Evolutionary conservation across 2,888 invertebrate genomes (phyloP), one percentile per base, ranked within the genome.

Genomic region (Eristalinus sepulchralis): DNA sequence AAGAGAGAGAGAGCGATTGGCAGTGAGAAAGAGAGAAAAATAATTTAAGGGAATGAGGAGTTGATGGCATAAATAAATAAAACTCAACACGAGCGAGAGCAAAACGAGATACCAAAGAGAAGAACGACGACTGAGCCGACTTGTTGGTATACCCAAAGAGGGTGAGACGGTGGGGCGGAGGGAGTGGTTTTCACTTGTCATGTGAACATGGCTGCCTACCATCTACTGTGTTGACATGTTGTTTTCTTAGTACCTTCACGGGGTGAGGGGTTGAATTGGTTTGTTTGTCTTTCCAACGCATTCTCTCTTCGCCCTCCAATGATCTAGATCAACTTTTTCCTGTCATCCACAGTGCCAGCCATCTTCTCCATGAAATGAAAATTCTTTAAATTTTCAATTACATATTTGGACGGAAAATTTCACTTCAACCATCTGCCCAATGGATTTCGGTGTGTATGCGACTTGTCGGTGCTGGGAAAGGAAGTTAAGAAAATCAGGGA

Each of bases 111-210:
- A 47, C 47, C 47, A 13, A 20, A 39, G 36, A 39, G 66, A 39
- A 10, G 34, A 20, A 17, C 34, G 6, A 63, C 5, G n/a, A 8
- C 9, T 4, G 10, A 66, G 20, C 60, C 34, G 11, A 55, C 39
- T 36, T 62, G 57, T 75, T 57, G 64, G n/a, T 68, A 57, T 64
- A 24, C 47, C 1, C 47, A 47, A 8, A 47, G 47, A 47, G 47
- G 8, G 47, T 47, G 39, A n/a, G 39, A 47, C n/a, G 39, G n/a
- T 6, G n/a, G 47, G 39, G 39, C n/a, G 39, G 47, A 27, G 70
- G 66, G 70, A 76, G 76, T 71, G 60, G 60, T 39, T 75, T 76
- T 71, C 59, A 66, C 76, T 82, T 82, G 70, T 76, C 75, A 71
- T 76, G 53, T 34, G 53, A 80, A 73, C 72, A 66, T 78, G 22